A percentile compares a stretch with the other conserved stretches of the same genome.
Evolutionary conservation across 92 coral and sea anemone genomes (phyloP).

Genomic region (Heliopora coerulea): DNA sequence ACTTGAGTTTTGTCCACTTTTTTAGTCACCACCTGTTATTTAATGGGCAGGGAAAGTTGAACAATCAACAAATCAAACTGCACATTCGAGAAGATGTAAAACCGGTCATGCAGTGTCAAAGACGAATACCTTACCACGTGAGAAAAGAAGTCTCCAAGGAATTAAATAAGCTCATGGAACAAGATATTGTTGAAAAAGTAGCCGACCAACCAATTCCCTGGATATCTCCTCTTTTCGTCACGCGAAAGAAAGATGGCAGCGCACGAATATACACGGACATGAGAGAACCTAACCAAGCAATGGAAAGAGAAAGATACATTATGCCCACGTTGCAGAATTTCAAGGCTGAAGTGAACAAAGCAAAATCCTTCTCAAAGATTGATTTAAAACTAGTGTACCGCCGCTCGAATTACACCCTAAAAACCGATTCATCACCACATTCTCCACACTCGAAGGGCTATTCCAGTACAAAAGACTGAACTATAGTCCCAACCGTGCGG

Average conservation of each 20-base stretch:
- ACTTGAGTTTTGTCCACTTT: no score
- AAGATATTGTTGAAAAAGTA: constrained; percentile 10
- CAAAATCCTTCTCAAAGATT: no score
- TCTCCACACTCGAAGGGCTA: constrained; percentile 25
- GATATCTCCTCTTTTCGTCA: constrained; percentile 9
- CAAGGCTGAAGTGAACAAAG: no score
- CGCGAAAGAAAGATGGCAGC: constrained; percentile 51
- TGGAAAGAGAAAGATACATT: no score
- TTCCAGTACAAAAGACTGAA: constrained; percentile 28
- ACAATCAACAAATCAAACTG: constrained; percentile 14
- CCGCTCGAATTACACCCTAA: no score
- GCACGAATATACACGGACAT: constrained; percentile 53
- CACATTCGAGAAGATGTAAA: constrained; percentile 27
- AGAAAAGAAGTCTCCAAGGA: constrained; percentile 2
- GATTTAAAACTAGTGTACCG: no score
- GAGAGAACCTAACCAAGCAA: no score
- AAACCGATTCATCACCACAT: constrained; percentile 31
- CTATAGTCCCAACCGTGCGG: constrained; percentile 13
- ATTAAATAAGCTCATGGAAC: no score
- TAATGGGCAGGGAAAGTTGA: background rate
- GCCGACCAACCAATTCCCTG: constrained; percentile 16
- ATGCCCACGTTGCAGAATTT: no score
- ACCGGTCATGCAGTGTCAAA: constrained; percentile 14
- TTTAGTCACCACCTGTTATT: no score
- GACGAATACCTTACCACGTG: constrained; percentile 3